Base-by-base conservation (phyloP, 64 coral and sea anemone genomes). In the Stichodactyla mertensii region DNA sequence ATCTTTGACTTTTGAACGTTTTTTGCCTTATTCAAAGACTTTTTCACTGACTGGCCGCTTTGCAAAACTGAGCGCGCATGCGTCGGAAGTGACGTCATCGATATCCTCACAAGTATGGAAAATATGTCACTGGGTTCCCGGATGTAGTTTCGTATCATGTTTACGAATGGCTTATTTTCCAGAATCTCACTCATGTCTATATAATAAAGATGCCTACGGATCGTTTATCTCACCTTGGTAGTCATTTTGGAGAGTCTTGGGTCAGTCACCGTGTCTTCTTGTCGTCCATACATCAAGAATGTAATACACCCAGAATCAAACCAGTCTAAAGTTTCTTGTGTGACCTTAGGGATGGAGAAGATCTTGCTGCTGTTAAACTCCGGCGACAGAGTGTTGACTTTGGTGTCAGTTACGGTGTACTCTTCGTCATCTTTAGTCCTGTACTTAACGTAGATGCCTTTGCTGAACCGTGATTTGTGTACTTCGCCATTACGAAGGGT, bases 301-400 rank as follows among this genome's bases (percentile, higher is more conserved):
- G 93, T 89, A 53, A 99, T 99, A 28, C 97, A 99, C 12, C 97
- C 97, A 55, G 85, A 82, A 9, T 99, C 97, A 78, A 99, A 99
- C 97, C 97, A 99, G 0, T 99, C 97, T 27, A 99, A 57, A 61
- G 89, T 93, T 0, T 99, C 93, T 52, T 95, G 89, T 31, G 80
- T 87, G 5, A 99, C 88, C 6, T 54, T 79, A 16, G 83, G 77
- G 61, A 99, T 92, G 14, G 86, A 86, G 85, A 99, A 99, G 5
- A 93, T 74, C 26, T 90, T 92, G 7, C 85, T 89, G 61, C 89
- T 81, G 55, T 99, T 99, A 52, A 99, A 99, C 86, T 99, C 97
- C 5, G 97, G 97, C 8, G 93, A 95, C 10, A 99, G 88, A 0
- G 93, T 95, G 23, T 85, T 89, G 36, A 67, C 70, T 10, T 90